Evolutionary conservation across 1,140 invertebrate genomes (phyloP), one percentile per base, ranked within the genome.

Genomic region (Mya arenaria): DNA sequence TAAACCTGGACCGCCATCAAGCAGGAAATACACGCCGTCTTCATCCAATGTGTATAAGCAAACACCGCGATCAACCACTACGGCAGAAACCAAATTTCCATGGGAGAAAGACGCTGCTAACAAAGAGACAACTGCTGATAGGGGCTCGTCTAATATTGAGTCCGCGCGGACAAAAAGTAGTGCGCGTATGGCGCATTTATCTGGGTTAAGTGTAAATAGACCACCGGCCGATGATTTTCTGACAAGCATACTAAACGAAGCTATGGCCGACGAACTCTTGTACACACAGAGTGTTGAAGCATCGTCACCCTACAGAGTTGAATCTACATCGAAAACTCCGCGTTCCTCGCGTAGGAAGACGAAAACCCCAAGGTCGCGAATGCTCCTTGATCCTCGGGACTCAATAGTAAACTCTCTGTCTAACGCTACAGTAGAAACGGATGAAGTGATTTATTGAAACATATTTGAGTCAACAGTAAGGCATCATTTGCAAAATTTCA

Each of bases 221-320:
- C 28, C 36, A 34, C 60, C 58, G 6, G 15, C 55, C 0, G 77
- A 80, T 48, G 77, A 80, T 28, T 80, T 80, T 58, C 63, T 80
- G 19, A 32, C 44, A 28, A 69, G 77, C 62, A 80, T 80, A 48
- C 41, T 80, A 69, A 80, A 71, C 39, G 77, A 80, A 6, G 77
- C 65, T 1, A 71, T 80, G 65, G 71, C 69, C 58, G 77, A 69
- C 39, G 77, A 80, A 44, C 25, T 80, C 19, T 62, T 71, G 44
- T 80, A 80, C 25, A 62, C 77, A 30, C 77, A 80, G 19, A 19
- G 77, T 8, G 4, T 48, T 1, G 65, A 68, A 13, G 10, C 2
- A n/a, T 25, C 34, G 15, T 19, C 28, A 1, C 34, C 41, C 1
- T 37, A 17, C 13, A n/a, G 32, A 23, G 4, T 28, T 30, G 66